A percentile compares a stretch with the other conserved stretches of the same genome.
These are phyloP conservation scores for Acipenser transmontanus DNA, from an alignment of 2,797 vertebrate genomes.

Conservation along the genomic window DNA sequence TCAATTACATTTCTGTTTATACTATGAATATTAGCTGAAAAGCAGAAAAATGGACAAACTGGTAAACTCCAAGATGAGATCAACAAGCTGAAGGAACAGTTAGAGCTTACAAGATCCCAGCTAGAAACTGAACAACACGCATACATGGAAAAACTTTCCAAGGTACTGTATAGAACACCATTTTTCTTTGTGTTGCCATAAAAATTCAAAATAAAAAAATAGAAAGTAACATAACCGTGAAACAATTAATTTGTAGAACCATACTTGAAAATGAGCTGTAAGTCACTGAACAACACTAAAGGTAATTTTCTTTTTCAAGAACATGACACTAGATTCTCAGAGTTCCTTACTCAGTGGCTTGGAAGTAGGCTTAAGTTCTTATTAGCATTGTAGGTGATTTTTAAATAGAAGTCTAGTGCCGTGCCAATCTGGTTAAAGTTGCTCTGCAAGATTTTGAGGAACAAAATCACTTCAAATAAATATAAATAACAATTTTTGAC, in stretches of 20 bases:
- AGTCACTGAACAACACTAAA: too few species aligned
- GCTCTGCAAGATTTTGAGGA: too few species aligned
- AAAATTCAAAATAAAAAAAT: not conserved
- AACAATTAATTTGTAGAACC: not conserved
- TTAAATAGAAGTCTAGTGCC: too few species aligned
- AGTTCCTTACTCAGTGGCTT: too few species aligned
- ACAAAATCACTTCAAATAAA: too few species aligned
- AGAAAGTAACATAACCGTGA: not conserved
- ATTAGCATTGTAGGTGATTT: too few species aligned
- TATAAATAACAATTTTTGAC: too few species aligned
- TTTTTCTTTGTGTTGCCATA: not conserved
- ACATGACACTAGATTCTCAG: too few species aligned
- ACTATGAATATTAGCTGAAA: slow-evolving; percentile 44
- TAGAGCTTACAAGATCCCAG: slow-evolving; percentile 60
- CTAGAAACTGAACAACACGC: slow-evolving; percentile 69
- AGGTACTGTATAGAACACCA: slow-evolving; percentile 51
- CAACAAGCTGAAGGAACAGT: slow-evolving; percentile 73
- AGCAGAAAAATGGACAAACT: slow-evolving; percentile 63
- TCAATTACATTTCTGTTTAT: slow-evolving; percentile 26
- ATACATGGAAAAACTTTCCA: slow-evolving; percentile 54
- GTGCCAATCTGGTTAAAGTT: too few species aligned
- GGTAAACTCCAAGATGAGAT: slow-evolving; percentile 74
- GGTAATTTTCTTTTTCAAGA: too few species aligned
- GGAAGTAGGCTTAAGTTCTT: too few species aligned
- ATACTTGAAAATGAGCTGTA: not conserved